A percentile compares a stretch with the other conserved stretches of the same genome.
These are phyloP conservation scores for Aurelia aurita complex sp. Pacific DNA, from an alignment of 30 jellyfish, hydroid and myxozoan species.

Conservation along the genomic window DNA sequence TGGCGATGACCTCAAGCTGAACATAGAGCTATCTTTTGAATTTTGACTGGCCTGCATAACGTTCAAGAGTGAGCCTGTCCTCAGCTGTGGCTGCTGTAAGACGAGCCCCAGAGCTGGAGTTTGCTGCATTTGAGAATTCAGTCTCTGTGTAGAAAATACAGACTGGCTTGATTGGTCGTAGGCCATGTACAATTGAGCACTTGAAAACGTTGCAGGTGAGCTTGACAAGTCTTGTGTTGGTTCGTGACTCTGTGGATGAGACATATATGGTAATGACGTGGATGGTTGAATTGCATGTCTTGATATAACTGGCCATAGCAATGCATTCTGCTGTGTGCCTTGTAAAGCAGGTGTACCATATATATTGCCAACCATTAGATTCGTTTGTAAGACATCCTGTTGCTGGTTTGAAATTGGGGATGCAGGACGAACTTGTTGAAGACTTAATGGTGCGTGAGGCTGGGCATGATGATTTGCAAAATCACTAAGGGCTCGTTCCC, in stretches of 20 bases:
- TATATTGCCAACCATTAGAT: conserved; percentile 42
- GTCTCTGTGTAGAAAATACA: conserved; percentile 71
- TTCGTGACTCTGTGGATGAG: conserved; percentile 60
- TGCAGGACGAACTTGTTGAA: conserved; percentile 67
- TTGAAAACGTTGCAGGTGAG: conserved; percentile 62
- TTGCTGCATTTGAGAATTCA: conserved; percentile 69
- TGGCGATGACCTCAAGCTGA: conserved; percentile 60
- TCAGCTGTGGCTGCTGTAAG: conserved; percentile 70
- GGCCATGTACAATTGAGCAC: conserved; percentile 72
- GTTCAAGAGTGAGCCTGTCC: conserved; percentile 56
- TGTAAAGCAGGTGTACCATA: conserved; percentile 77
- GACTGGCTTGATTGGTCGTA: conserved; percentile 67
- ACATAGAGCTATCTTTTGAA: conserved; percentile 48
- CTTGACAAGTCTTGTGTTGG: conserved; percentile 59
- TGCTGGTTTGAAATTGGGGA: conserved; percentile 82
- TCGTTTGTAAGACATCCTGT: conserved; percentile 60
- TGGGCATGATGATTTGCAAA: conserved; percentile 58
- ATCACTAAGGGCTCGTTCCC: conserved; percentile 62
- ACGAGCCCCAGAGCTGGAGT: conserved; percentile 68
- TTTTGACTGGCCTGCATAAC: conserved; percentile 53
- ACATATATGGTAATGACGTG: conserved; percentile 47
- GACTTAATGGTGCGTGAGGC: conserved; percentile 48
- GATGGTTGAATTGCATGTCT: conserved; percentile 73
- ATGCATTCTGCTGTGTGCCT: conserved; percentile 74
- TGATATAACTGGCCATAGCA: conserved; percentile 91